Percentiles rank a stretch among this genome's conserved stretches.
These are phyloP conservation scores for Amphiprion clarkii DNA, from an alignment of 2,797 vertebrate genomes.

Conservation along the genomic window DNA sequence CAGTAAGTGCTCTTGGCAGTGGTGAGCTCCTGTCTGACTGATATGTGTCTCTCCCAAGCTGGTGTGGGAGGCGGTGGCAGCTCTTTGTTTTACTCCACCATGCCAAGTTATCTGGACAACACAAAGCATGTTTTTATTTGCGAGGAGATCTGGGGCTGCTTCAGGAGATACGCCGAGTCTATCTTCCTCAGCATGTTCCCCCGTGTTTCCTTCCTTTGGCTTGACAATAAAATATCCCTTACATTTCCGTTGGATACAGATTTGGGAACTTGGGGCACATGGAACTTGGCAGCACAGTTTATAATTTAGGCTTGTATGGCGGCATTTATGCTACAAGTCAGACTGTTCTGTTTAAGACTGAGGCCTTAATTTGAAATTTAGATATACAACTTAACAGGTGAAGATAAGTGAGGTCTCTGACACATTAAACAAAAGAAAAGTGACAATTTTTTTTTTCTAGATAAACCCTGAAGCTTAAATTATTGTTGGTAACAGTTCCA, in stretches of 20 bases:
- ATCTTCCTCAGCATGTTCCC: conserved; percentile 73
- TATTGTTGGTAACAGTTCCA: neutral
- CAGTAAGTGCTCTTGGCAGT: conserved; percentile 52
- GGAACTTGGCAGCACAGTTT: conserved; percentile 39
- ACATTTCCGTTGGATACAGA: conserved; percentile 68
- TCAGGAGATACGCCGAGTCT: conserved; percentile 65
- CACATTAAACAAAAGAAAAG: neutral
- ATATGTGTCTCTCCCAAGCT: conserved; percentile 51
- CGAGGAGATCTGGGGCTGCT: conserved; percentile 49
- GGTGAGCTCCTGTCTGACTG: conserved; percentile 35
- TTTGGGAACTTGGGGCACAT: conserved; percentile 53
- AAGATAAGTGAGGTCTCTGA: neutral
- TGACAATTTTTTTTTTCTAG: neutral
- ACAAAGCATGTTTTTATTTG: conserved; percentile 82
- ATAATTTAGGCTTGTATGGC: conserved; percentile 10
- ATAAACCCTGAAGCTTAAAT: neutral
- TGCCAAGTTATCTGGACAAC: conserved; percentile 76
- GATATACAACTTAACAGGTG: neutral
- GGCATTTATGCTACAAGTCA: conserved; percentile 7
- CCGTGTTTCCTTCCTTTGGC: conserved; percentile 78
- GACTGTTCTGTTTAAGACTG: conserved; percentile 4
- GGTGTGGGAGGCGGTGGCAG: conserved; percentile 56
- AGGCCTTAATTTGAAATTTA: neutral
- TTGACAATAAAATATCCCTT: conserved; percentile 80
- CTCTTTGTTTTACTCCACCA: conserved; percentile 71